Base-by-base conservation (phyloP, 1,140 invertebrate genomes). In the Bombus fervidus region DNA sequence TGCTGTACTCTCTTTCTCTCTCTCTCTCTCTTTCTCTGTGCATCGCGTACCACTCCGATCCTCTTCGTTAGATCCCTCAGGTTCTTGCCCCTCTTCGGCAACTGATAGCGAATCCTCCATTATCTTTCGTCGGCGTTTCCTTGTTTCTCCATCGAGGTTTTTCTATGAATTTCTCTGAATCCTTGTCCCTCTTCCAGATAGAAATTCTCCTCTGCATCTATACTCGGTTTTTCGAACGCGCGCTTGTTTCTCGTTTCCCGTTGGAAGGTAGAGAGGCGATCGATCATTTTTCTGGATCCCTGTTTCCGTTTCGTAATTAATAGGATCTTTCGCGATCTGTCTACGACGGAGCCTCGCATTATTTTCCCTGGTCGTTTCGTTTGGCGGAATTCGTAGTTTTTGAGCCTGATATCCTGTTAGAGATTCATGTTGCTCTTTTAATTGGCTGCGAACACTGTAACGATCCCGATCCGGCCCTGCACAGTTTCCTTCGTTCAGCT, bases 31-130 rank as follows among this genome's bases (percentile, higher is more conserved):
- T 64, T 8, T 59, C 34, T 80, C 57, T 75, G 39, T 75, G n/a
- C 13, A 4, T 39, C 37, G 31, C n/a, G 53, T 41, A 43, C 43
- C n/a, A 18, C 18, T 9, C 37, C 41, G 31, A 41, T 86, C 62
- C 79, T 34, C 68, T 87, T 78, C 81, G 39, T 86, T 79, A 73
- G 72, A 81, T 75, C 37, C 62, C 69, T 53, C 28, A 37, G 74
- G 18, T 77, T 77, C 75, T 77, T 77, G 34, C 71, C 82, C 37
- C n/a, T 62, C 53, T 53, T 86, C 31, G 47, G 69, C 78, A 22
- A 69, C 31, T 68, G 62, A 79, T 68, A 79, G 41, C 13, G 41
- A 79, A 34, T 43, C 41, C 41, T 66, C n/a, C 37, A 3, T 37
- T 76, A 76, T 76, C 53, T 53, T 34, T 28, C 34, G 34, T 57